These are phyloP conservation scores for Podiceps cristatus DNA, from an alignment of 2,113 vertebrate species.

Conservation along the genomic window DNA sequence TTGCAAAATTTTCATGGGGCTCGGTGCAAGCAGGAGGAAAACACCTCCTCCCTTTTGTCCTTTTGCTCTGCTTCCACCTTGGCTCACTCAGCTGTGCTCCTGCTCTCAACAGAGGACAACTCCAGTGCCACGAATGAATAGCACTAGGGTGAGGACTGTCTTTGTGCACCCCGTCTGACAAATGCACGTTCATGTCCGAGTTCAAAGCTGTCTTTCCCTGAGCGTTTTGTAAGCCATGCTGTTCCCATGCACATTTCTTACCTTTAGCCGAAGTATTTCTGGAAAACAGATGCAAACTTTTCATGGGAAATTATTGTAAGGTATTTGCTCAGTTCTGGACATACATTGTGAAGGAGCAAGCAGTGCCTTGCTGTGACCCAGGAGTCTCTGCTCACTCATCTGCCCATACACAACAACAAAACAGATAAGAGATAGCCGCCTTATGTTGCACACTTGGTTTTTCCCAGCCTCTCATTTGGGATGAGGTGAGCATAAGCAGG, in stretches of 20 bases:
- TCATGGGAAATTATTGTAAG: background rate
- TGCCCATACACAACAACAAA: background rate
- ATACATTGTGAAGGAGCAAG: background rate
- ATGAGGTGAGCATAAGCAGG: slow-evolving; percentile 55
- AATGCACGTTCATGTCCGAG: accelerated
- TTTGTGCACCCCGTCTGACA: background rate
- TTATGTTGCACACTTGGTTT: background rate
- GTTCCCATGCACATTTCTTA: background rate
- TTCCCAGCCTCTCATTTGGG: background rate
- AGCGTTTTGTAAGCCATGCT: accelerated
- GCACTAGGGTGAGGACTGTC: background rate
- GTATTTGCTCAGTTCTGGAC: background rate
- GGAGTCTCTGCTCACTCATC: background rate
- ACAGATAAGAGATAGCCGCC: slow-evolving; percentile 31
- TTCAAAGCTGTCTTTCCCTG: background rate
- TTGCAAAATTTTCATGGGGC: background rate
- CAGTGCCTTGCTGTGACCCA: accelerated
- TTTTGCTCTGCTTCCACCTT: background rate
- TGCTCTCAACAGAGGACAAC: background rate
- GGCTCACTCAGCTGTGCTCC: background rate
- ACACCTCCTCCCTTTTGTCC: background rate
- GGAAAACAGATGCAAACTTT: background rate
- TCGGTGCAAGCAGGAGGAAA: background rate
- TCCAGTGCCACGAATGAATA: accelerated
- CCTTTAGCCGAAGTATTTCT: background rate